A percentile compares a stretch with the other conserved stretches of the same genome.
Evolutionary conservation across 2,888 invertebrate genomes (phyloP).

Genomic region (Leucozona laternaria): DNA sequence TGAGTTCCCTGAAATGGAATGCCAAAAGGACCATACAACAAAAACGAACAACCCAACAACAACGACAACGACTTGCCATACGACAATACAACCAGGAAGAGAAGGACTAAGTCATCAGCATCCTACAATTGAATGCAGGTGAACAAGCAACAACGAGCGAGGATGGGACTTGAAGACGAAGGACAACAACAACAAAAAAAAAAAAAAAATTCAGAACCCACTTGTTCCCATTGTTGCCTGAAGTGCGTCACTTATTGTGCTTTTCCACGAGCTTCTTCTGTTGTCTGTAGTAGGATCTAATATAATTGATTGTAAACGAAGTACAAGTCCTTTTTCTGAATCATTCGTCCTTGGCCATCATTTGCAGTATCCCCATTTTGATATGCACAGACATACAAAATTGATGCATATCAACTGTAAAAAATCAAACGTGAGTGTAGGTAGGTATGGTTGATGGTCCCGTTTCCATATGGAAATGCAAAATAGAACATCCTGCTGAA

Average conservation of each 20-base stretch:
- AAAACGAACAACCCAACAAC: slow-evolving; percentile 63
- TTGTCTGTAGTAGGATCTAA: slow-evolving; percentile 64
- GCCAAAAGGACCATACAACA: slow-evolving; percentile 70
- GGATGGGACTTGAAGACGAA: slow-evolving; percentile 39
- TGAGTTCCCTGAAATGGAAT: slow-evolving; percentile 73
- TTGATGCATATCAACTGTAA: slow-evolving; percentile 16
- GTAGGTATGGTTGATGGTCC: neutral
- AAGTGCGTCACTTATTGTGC: slow-evolving; percentile 76
- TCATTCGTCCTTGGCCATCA: slow-evolving; percentile 65
- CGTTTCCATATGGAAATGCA: slow-evolving; percentile 39
- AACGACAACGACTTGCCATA: slow-evolving; percentile 42
- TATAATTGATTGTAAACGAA: slow-evolving; percentile 77
- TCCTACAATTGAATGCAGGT: slow-evolving; percentile 73
- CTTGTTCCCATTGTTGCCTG: slow-evolving; percentile 74
- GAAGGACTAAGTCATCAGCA: slow-evolving; percentile 65
- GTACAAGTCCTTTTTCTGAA: slow-evolving; percentile 74
- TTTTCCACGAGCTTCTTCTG: slow-evolving; percentile 71
- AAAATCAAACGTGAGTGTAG: slow-evolving; percentile 32
- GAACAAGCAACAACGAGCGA: slow-evolving; percentile 65
- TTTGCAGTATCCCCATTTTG: slow-evolving; percentile 45
- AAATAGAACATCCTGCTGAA: slow-evolving; percentile 41
- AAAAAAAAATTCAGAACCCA: slow-evolving; percentile 62
- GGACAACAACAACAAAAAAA: slow-evolving; percentile 12
- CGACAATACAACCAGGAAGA: slow-evolving; percentile 16
- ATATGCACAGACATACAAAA: slow-evolving; percentile 45